phyloP scores from a whole-genome alignment of 2,797 vertebrate species.

The Octomys mimax region DNA sequence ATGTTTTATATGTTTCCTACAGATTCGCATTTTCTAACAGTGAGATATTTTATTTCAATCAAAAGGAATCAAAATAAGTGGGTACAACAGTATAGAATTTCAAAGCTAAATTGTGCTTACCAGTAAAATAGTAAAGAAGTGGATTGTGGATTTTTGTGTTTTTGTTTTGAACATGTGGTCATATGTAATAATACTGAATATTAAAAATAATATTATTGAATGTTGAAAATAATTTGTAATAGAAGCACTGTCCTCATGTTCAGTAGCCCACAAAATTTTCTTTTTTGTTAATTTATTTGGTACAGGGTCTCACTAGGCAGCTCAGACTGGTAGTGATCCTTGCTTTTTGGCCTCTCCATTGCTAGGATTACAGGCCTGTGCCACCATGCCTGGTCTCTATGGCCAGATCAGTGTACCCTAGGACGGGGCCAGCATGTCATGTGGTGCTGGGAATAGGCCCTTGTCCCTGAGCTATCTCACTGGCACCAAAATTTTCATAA shows the following conservation, averaged over 20 bases:
- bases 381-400: no score
- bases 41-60: slow-evolving; percentile 15
- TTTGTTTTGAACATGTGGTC: not conserved
- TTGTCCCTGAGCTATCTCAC: no score
- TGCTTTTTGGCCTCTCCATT: no score
- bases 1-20: not conserved
- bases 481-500: not conserved
- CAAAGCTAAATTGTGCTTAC: not conserved
- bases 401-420: no score
- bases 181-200: not conserved
- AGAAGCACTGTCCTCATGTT: not conserved
- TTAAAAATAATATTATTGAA: not conserved
- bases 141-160: not conserved
- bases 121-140: not conserved
- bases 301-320: no score
- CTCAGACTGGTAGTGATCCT: no score
- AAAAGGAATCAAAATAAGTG: not conserved
- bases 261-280: not conserved
- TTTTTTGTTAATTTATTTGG: no score
- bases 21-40: not conserved
- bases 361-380: no score
- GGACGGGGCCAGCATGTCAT: no score
- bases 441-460: no score
- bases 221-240: slow-evolving; percentile 3
- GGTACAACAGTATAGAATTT: not conserved